Evolutionary conservation across 1,140 invertebrate species (phyloP).

Genomic region (Aphaenogaster floridana): DNA sequence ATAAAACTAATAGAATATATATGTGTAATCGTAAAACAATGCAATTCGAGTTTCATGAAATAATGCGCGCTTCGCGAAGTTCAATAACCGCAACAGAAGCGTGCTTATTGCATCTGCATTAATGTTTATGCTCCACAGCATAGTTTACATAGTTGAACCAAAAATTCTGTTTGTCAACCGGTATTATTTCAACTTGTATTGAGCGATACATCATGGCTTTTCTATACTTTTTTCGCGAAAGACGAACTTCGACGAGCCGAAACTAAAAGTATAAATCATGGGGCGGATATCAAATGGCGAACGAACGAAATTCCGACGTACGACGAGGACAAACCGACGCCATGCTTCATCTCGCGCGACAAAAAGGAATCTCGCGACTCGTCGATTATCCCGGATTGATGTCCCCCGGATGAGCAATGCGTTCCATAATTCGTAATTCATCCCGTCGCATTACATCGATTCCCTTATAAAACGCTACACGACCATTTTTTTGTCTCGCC

Average conservation of each 20-base stretch:
- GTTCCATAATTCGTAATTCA: conserved; percentile 63
- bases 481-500: conserved; percentile 4
- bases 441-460: conserved; percentile 56
- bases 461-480: conserved; percentile 5
- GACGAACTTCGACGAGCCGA: conserved; percentile 73
- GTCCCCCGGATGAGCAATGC: conserved; percentile 56
- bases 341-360: conserved; percentile 56
- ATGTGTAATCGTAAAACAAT: background rate
- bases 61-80: conserved; percentile 1
- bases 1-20: background rate
- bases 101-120: conserved; percentile 8
- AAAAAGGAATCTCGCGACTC: conserved; percentile 62
- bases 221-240: conserved; percentile 71
- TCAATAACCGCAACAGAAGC: background rate
- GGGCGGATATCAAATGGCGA: conserved; percentile 72
- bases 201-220: conserved; percentile 72
- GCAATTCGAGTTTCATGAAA: conserved; percentile 13
- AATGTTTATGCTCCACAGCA: conserved; percentile 17
- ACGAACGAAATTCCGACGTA: conserved; percentile 71
- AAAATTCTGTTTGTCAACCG: conserved; percentile 44
- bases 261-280: conserved; percentile 76
- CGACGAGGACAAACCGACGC: conserved; percentile 61
- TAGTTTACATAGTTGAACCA: conserved; percentile 11
- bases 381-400: conserved; percentile 65
- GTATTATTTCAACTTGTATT: conserved; percentile 63